Evolutionary conservation across 1,140 invertebrate species (phyloP), one percentile per base, ranked within the genome.

Genomic region (Hyposmocoma kahamanoa): DNA sequence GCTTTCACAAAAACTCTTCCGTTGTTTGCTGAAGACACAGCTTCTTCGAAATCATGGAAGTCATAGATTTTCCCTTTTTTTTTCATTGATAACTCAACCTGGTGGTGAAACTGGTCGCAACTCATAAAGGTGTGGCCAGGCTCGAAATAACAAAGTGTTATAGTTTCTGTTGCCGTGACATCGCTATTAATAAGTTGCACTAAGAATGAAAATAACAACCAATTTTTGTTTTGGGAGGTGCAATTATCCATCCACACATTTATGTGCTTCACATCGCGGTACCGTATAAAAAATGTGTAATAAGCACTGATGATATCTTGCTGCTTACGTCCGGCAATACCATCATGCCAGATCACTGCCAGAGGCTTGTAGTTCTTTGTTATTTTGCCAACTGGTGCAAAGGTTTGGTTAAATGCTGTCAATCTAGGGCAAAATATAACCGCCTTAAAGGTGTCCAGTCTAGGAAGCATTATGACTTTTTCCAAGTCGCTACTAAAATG

Each of bases 401-500:
- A 68, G 1, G 53, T 59, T 45, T 68, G 45, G 43, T 63, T 62
- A 44, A 49, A 62, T 9, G 44, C 60, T 28, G 53, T 42, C n/a
- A 69, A 24, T 36, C 55, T 32, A 5, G 30, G 38, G 22, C 55
- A 49, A 39, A 67, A 69, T 39, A 69, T 45, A 11, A 47, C 43
- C 42, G 45, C 43, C 47, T 69, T 69, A 30, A 61, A 69, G 10
- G 43, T 47, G 8, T 69, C 60, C 24, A 56, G 20, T 38, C 61
- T 39, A 21, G 60, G 66, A 19, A 67, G 44, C 66, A 67, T 64
- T 28, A 69, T 62, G 19, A 69, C 57, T 47, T 69, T 53, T 44
- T 53, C 28, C 9, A 53, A 20, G 17, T 47, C 54, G 13, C 50
- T 42, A 13, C 51, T 52, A 22, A 42, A 56, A 42, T 30, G 56